phyloP scores from a whole-genome alignment of 2,113 vertebrate species.

The Tragelaphus imberbis region DNA sequence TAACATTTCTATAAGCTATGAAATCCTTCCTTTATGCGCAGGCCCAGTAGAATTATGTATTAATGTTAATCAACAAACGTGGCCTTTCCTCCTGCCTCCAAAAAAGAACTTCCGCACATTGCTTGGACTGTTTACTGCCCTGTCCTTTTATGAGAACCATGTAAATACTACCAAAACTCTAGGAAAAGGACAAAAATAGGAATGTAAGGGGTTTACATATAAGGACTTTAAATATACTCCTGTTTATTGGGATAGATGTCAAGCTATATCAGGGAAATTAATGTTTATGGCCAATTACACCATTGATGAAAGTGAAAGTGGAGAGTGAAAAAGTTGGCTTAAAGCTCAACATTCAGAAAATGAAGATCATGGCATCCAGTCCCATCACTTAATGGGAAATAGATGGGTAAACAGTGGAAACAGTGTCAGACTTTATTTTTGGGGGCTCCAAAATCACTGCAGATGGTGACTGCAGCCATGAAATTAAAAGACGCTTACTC shows the following conservation, averaged over 20 bases:
- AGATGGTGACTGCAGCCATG: too few relatives aligned
- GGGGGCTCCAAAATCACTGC: fast-evolving
- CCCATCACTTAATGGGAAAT: too few relatives aligned
- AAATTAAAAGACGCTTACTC: too few relatives aligned
- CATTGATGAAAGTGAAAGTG: neutral
- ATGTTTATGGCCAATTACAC: neutral
- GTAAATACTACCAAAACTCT: neutral
- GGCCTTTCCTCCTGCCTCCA: neutral
- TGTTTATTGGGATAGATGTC: neutral
- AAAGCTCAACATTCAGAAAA: too few relatives aligned
- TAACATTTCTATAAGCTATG: neutral
- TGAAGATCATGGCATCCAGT: too few relatives aligned
- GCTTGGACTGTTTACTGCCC: neutral
- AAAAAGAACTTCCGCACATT: neutral
- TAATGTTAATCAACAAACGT: neutral
- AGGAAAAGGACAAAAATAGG: neutral
- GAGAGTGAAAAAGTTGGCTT: too few relatives aligned
- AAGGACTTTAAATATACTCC: neutral
- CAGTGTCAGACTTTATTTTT: too few relatives aligned
- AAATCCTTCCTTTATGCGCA: neutral
- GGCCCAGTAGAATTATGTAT: neutral
- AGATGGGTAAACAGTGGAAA: too few relatives aligned
- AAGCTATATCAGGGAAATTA: neutral
- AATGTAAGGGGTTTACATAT: neutral
- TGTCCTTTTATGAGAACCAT: neutral